Conservation (phyloP, 2,797 vertebrate genomes). For the Telmatherina bonti region DNA sequence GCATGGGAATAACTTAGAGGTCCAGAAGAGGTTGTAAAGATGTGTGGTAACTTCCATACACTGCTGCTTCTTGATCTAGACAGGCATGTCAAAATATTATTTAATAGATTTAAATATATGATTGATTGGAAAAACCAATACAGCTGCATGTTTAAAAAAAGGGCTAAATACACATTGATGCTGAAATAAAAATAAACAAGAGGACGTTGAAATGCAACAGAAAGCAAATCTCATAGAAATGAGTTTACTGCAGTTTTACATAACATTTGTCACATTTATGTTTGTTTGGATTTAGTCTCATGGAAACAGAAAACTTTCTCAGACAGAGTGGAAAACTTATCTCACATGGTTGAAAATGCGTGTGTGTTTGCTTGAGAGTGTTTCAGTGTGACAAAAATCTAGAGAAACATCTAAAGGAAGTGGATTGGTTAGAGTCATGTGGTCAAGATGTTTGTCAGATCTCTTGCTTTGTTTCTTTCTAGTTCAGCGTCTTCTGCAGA, state of each 20-base stretch:
- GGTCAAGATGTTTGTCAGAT: slow-evolving; percentile 80
- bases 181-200: not conserved
- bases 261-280: slow-evolving; percentile 2
- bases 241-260: slow-evolving; percentile 7
- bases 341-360: slow-evolving; percentile 31
- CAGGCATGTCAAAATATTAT: not conserved
- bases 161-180: not conserved
- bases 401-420: slow-evolving; percentile 79
- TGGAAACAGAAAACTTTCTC: slow-evolving; percentile 27
- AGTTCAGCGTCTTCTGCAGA: slow-evolving; percentile 51
- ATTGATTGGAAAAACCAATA: not conserved
- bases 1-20: not conserved
- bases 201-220: slow-evolving; percentile 16
- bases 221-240: not conserved
- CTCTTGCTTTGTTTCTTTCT: slow-evolving; percentile 63
- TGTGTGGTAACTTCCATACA: not conserved
- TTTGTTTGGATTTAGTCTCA: slow-evolving; percentile 24
- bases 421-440: slow-evolving; percentile 80
- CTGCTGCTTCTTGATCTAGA: not conserved
- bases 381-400: slow-evolving; percentile 69
- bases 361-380: slow-evolving; percentile 38
- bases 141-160: not conserved
- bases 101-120: not conserved
- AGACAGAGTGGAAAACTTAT: slow-evolving; percentile 41
- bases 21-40: not conserved